Percentiles rank a stretch among this genome's conserved stretches.
Conservation (phyloP, 2,888 invertebrate species). For the Spialia ferax region DNA sequence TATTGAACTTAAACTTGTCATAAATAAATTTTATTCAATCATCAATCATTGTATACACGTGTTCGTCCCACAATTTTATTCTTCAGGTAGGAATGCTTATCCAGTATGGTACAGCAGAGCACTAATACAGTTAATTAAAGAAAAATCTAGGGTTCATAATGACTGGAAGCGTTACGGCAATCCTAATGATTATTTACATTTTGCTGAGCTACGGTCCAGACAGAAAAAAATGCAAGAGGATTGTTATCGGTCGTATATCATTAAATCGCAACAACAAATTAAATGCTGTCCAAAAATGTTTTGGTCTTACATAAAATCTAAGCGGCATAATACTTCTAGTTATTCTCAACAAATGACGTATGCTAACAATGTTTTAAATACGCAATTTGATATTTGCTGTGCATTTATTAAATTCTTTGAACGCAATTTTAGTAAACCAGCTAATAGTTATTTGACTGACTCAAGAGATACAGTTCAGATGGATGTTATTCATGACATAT, state of each 20-base stretch:
- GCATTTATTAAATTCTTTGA: slow-evolving; percentile 15
- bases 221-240: background rate
- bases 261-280: background rate
- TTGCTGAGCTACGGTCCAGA: background rate
- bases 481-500: background rate
- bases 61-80: background rate
- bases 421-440: slow-evolving; percentile 1
- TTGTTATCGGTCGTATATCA: background rate
- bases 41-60: background rate
- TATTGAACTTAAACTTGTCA: background rate
- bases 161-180: slow-evolving; percentile 37
- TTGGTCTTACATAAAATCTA: slow-evolving; percentile 39
- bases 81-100: slow-evolving; percentile 5
- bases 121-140: slow-evolving; percentile 39
- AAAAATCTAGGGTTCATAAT: slow-evolving; percentile 36
- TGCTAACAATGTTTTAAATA: background rate
- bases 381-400: slow-evolving; percentile 2
- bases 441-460: background rate
- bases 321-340: slow-evolving; percentile 15
- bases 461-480: background rate
- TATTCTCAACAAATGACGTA: slow-evolving; percentile 38
- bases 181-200: slow-evolving; percentile 38
- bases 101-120: slow-evolving; percentile 39
- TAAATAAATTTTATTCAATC: background rate
- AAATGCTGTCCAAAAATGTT: slow-evolving; percentile 34